A percentile compares a stretch with the other conserved stretches of the same genome.
These are phyloP conservation scores for Xiphorhynchus erythropygius DNA, from an alignment of 2,797 vertebrate genomes.

Conservation along the genomic window DNA sequence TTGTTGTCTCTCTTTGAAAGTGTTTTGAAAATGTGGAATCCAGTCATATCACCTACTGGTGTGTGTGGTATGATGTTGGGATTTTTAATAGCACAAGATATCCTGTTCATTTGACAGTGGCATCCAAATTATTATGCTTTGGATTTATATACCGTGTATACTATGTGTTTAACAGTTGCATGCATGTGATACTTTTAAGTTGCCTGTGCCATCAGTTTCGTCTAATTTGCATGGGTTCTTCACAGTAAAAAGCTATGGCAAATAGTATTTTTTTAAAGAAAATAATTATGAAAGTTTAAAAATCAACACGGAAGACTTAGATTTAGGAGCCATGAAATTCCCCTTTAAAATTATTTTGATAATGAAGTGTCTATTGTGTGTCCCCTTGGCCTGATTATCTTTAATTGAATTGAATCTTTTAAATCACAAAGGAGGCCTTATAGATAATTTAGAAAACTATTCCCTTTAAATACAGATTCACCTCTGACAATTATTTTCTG, in stretches of 20 bases:
- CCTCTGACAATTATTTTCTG: not conserved
- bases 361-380: not conserved
- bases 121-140: accelerated
- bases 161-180: not conserved
- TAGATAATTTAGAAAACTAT: not conserved
- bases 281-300: not conserved
- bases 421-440: not conserved
- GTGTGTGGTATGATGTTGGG: not conserved
- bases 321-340: not conserved
- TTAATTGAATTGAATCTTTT: not conserved
- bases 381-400: not conserved
- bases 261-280: not conserved
- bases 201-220: not conserved
- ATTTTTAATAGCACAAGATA: not conserved
- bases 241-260: not conserved
- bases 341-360: not conserved
- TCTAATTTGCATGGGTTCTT: not conserved
- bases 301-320: not conserved
- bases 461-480: not conserved
- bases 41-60: not conserved
- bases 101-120: not conserved
- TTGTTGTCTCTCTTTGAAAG: not conserved
- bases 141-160: not conserved
- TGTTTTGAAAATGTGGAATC: not conserved
- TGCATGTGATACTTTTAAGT: not conserved